Evolutionary conservation across 2,797 vertebrate genomes (phyloP).

Genomic region (Pseudopleuronectes americanus): DNA sequence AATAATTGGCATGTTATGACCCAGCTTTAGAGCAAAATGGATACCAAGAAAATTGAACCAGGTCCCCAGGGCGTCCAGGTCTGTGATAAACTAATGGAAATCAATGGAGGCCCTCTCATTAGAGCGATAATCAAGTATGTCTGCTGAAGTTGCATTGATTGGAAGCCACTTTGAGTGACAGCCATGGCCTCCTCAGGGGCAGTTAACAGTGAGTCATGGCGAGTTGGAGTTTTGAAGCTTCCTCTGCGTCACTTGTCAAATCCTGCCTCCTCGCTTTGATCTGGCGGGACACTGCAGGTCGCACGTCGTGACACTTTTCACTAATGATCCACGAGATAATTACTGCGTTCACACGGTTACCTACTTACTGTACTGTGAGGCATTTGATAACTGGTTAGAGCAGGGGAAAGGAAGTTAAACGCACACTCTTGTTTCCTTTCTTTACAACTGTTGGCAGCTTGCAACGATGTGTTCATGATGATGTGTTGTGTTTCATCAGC

Average conservation of each 20-base stretch:
- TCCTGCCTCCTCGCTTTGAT: slow-evolving; percentile 47
- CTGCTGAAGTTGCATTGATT: slow-evolving; percentile 70
- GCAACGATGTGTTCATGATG: slow-evolving; percentile 6
- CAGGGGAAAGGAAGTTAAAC: neutral
- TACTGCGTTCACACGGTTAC: slow-evolving; percentile 13
- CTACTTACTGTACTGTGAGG: neutral
- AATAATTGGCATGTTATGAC: slow-evolving; percentile 52
- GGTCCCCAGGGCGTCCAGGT: slow-evolving; percentile 28
- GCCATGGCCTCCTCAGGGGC: slow-evolving; percentile 57
- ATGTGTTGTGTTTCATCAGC: slow-evolving; percentile 11
- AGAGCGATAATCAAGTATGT: slow-evolving; percentile 75
- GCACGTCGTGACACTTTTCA: slow-evolving; percentile 36
- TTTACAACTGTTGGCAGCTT: neutral
- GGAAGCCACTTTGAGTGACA: slow-evolving; percentile 73
- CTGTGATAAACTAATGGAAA: slow-evolving; percentile 71
- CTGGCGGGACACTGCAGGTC: slow-evolving; percentile 42
- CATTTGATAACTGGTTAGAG: slow-evolving; percentile 10
- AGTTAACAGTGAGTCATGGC: slow-evolving; percentile 64
- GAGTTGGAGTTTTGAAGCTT: slow-evolving; percentile 57
- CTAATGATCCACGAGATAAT: slow-evolving; percentile 34
- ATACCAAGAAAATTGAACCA: slow-evolving; percentile 68
- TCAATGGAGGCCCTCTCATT: slow-evolving; percentile 73
- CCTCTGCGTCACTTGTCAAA: slow-evolving; percentile 64
- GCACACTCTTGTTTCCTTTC: neutral
- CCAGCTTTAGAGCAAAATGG: slow-evolving; percentile 56